Evolutionary conservation across 2,888 invertebrate species (phyloP), one percentile per base, ranked within the genome.

Genomic region (Zeuzera pyrina): DNA sequence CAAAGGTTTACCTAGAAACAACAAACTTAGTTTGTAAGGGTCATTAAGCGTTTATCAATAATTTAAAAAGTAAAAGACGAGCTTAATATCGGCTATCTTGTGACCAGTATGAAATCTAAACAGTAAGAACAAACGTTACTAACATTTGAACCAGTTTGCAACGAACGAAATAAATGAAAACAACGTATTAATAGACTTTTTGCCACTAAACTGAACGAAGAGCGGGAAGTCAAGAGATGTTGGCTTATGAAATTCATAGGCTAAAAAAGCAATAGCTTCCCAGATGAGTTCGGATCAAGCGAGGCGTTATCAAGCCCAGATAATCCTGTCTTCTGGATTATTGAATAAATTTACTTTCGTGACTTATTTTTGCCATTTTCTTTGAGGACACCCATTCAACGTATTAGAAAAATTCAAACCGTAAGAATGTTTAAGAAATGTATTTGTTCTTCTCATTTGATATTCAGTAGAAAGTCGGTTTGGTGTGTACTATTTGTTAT

Each of bases 321-420:
- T 76, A 71, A 72, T 73, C 69, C 61, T 65, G 60, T 71, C 68
- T 76, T 66, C 63, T 62, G 60, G 69, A 62, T 73, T 73, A 74
- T 71, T 70, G 70, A 73, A 74, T 74, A 74, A 70, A 73, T 67
- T 71, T 67, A 62, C 59, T 45, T 57, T 58, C 45, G 52, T 57
- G 48, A 53, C 53, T 56, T 66, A 57, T 57, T 61, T 60, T 55
- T 56, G 49, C 52, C 57, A 57, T 63, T 72, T 68, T 39, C 41
- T 39, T 38, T 34, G 27, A 29, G 34, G 31, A 43, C 38, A 36
- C 26, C 43, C 50, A 57, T 50, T 57, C 49, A 64, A 63, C 66
- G 63, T 69, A 66, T 63, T 54, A 66, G 64, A 71, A 69, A 23
- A 60, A 60, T 49, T 61, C 54, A 52, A 48, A 52, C 35, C 37